These are phyloP conservation scores for Bambusicola thoracicus DNA, from an alignment of 2,113 vertebrate species.

Conservation along the genomic window DNA sequence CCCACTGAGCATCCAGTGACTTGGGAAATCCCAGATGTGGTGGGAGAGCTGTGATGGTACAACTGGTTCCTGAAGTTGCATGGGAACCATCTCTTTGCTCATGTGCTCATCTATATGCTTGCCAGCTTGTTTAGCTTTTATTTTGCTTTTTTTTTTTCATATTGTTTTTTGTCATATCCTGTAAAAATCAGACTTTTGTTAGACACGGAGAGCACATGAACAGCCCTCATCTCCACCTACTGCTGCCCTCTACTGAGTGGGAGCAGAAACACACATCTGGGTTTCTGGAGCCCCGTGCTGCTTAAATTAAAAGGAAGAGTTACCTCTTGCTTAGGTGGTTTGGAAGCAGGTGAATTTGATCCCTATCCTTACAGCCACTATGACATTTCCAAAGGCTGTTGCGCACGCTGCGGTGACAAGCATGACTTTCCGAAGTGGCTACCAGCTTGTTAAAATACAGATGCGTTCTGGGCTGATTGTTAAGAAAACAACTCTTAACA, in stretches of 20 bases:
- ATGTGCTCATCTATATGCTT: conserved; percentile 1
- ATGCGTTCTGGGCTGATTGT: conserved; percentile 48
- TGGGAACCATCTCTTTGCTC: conserved; percentile 40
- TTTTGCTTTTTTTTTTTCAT: background rate
- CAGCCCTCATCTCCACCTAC: background rate
- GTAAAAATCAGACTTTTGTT: conserved; percentile 52
- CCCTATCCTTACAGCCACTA: background rate
- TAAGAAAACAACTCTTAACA: conserved; percentile 45
- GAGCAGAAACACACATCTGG: background rate
- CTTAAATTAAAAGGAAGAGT: background rate
- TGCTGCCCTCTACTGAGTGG: conserved; percentile 64
- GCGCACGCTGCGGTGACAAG: conserved; percentile 8
- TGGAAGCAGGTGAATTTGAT: conserved; percentile 39
- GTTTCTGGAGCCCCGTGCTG: background rate
- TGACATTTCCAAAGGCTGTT: conserved; percentile 54
- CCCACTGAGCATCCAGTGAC: conserved; percentile 45
- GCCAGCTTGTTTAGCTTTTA: background rate
- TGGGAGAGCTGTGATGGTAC: background rate
- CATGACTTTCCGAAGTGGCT: conserved; percentile 36
- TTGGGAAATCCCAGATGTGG: conserved; percentile 65
- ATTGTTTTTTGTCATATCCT: conserved; percentile 37
- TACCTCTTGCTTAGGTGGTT: background rate
- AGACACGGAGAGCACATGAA: background rate
- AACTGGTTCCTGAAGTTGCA: conserved; percentile 47
- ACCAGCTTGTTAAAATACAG: conserved; percentile 31